phyloP scores from a whole-genome alignment of 2,113 vertebrate species.

The Cardinalis cardinalis region DNA sequence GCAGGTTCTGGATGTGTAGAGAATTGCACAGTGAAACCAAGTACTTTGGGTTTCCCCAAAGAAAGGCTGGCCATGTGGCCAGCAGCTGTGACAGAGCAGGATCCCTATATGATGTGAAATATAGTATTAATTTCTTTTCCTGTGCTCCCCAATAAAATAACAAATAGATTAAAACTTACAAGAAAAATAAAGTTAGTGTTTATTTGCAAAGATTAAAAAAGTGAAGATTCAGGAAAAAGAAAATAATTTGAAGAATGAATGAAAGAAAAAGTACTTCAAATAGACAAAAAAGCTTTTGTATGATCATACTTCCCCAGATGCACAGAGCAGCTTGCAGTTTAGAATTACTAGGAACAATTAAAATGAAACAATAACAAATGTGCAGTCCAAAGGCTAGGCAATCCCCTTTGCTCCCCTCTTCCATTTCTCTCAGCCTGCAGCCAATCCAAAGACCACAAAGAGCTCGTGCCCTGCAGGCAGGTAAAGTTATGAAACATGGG shows the following conservation, averaged over 20 bases:
- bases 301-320: neutral
- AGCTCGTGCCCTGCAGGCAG: neutral
- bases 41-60: neutral
- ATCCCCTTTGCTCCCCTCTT: neutral
- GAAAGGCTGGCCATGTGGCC: constrained; percentile 36
- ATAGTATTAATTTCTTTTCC: neutral
- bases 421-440: neutral
- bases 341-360: constrained; percentile 10
- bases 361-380: constrained; percentile 30
- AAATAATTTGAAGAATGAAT: neutral
- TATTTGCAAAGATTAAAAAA: neutral
- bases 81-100: constrained; percentile 46
- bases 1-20: neutral
- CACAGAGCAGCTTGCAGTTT: neutral
- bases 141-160: neutral
- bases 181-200: neutral
- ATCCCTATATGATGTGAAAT: constrained; percentile 4
- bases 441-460: neutral
- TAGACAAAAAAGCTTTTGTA: neutral
- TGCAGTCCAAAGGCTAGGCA: neutral
- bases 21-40: neutral
- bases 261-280: neutral
- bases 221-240: neutral
- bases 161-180: neutral
- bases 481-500: neutral